Conservation (phyloP, 2,888 invertebrate genomes). For the Hololepta plana region DNA sequence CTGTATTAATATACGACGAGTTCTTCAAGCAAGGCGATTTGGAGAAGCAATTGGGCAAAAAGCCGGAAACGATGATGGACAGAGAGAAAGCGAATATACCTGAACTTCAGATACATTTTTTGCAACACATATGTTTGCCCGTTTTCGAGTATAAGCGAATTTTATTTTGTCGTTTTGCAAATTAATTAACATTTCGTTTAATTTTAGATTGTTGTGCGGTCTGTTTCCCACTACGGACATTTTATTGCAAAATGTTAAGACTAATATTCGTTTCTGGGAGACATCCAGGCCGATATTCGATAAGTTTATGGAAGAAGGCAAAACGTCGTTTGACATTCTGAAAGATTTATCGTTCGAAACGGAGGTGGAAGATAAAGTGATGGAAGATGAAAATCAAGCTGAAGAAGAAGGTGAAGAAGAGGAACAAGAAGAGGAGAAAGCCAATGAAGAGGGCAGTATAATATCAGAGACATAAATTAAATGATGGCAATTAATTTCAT, state of each 20-base stretch:
- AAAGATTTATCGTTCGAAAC: too few relatives aligned
- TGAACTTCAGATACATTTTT: constrained; percentile 61
- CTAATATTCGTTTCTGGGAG: constrained; percentile 40
- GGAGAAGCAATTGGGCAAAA: constrained; percentile 59
- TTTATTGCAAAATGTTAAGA: constrained; percentile 31
- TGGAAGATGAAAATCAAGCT: constrained; percentile 11
- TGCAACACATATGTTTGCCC: constrained; percentile 30
- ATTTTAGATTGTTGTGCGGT: constrained; percentile 30
- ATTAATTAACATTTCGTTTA: constrained; percentile 1
- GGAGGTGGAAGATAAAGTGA: constrained; percentile 16
- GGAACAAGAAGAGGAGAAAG: constrained; percentile 5
- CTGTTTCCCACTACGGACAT: constrained; percentile 33
- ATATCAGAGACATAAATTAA: too few relatives aligned
- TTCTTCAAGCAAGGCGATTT: constrained; percentile 77
- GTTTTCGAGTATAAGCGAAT: constrained; percentile 27
- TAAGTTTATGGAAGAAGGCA: constrained; percentile 13
- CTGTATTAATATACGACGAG: constrained; percentile 42
- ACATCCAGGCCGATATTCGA: constrained; percentile 28
- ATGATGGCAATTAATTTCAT: too few relatives aligned
- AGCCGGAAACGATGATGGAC: constrained; percentile 63
- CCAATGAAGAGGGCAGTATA: constrained; percentile 3
- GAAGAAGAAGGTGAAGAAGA: neutral
- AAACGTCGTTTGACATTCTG: constrained; percentile 18
- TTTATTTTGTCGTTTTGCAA: constrained; percentile 4
- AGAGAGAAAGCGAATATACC: constrained; percentile 67